Evolutionary conservation across 2,113 vertebrate species (phyloP), one percentile per base, ranked within the genome.

Genomic region (Anhinga rufa): DNA sequence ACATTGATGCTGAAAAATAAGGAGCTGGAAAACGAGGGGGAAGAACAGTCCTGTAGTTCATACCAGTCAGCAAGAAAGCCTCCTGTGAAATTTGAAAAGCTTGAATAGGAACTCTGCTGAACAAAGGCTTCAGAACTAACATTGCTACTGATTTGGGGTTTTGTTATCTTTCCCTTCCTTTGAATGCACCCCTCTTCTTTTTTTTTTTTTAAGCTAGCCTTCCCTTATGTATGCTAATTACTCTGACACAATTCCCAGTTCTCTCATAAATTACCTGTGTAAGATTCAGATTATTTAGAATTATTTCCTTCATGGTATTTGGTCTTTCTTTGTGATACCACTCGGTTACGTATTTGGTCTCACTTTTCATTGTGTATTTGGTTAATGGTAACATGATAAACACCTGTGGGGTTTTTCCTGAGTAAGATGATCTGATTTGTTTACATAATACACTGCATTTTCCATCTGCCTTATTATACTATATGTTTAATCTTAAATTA

Each of bases 401-500:
- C 34, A 80, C 71, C 38, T 83, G 36, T 74, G 72, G 62, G 17
- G 0, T 34, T 95, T 95, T 96, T 95, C 78, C 87, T 96, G 75
- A 94, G 87, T 86, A 86, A 97, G 90, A 62, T 58, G 7, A 9
- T 96, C 62, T 91, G 77, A 69, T 81, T 93, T 93, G 72, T 96
- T 95, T 97, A 31, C 10, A 15, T 68, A 94, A 95, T 70, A 64
- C 91, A 14, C 61, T 82, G 44, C 26, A 6, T 95, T 93, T 95
- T 92, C 87, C 44, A 79, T 60, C 77, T 96, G 82, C 83, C 71
- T 96, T 95, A 54, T 83, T 96, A 92, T 93, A 61, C 75, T 91
- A 51, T 82, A 79, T 95, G 88, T 94, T 97, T 96, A 94, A 97
- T 97, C 79, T 94, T 52, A 54, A 82, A 97, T 96, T 95, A 92